A percentile compares a stretch with the other conserved stretches of the same genome.
Conservation (phyloP, 2,888 invertebrate genomes). For the Eristalis arbustorum region DNA sequence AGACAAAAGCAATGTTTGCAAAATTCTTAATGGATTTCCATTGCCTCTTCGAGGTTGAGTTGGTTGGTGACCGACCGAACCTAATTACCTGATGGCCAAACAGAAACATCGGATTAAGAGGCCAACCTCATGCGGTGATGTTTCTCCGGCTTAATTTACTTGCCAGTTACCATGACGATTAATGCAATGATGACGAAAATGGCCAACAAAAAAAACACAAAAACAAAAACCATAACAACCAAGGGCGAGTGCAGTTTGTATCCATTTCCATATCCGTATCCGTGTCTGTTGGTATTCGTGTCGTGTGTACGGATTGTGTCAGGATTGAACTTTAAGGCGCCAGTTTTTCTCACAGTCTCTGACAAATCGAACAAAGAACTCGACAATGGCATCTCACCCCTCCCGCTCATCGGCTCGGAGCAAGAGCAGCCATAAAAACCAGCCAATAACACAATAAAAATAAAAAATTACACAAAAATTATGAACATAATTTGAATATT, state of each 20-base stretch:
- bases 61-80: conserved; percentile 36
- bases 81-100: conserved; percentile 68
- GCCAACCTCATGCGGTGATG: conserved; percentile 60
- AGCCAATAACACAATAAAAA: conserved; percentile 67
- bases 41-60: conserved; percentile 48
- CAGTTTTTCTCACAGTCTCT: conserved; percentile 71
- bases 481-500: conserved; percentile 69
- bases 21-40: conserved; percentile 69
- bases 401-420: not conserved
- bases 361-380: conserved; percentile 71
- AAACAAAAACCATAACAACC: not conserved
- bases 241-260: conserved; percentile 16
- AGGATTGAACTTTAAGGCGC: conserved; percentile 53
- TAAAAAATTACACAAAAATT: conserved; percentile 70
- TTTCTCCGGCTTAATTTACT: conserved; percentile 62
- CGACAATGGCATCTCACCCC: conserved; percentile 38
- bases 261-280: not conserved
- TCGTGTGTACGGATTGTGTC: conserved; percentile 8
- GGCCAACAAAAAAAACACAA: not conserved
- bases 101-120: conserved; percentile 69
- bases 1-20: conserved; percentile 69
- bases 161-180: conserved; percentile 56
- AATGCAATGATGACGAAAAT: conserved; percentile 6
- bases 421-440: conserved; percentile 54
- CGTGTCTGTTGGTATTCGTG: not conserved